Evolutionary conservation across 1,140 invertebrate genomes (phyloP), one percentile per base, ranked within the genome.

Genomic region (Propsilocerus akamusi): DNA sequence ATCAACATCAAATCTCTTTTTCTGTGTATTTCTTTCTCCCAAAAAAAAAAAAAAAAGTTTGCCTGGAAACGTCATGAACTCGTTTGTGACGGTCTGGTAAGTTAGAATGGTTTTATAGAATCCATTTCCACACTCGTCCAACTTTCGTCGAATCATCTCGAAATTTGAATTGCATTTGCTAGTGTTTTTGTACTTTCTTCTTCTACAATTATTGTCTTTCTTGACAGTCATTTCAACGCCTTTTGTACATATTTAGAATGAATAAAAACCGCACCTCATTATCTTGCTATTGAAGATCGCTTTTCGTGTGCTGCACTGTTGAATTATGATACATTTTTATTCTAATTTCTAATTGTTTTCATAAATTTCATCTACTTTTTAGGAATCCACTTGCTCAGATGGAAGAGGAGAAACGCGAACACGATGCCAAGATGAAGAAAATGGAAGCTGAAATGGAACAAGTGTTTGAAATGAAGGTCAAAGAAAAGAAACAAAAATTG

Each of bases 381-480:
- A 92, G 86, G 80, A 97, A 97, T 74, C 93, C 94, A 46, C 69
- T 98, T 54, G 88, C 90, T 53, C 93, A 97, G 68, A 90, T 98
- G 82, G 93, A 97, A 65, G 93, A 97, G 62, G 94, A 98, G 63
- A 95, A 95, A 64, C 78, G 86, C 50, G 93, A 97, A 60, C 92
- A 96, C 58, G 89, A 95, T 62, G 72, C 78, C 32, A 95, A 96
- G 68, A 93, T 98, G 80, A 91, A 91, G 64, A 94, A 92, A 65
- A 92, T 96, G 85, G 88, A 94, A 63, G 78, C 77, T 47, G 93
- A 97, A 67, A 93, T 94, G 84, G 87, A 97, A 65, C 90, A 96
- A 71, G 75, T 78, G 51, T 79, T 79, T 59, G 75, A 79, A 56
- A 80, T 82, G 74, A 90, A 87, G 66, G 91, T 94, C 3, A 80